Base-by-base conservation (phyloP, 2,888 invertebrate species). In the Polydrusus cervinus region DNA sequence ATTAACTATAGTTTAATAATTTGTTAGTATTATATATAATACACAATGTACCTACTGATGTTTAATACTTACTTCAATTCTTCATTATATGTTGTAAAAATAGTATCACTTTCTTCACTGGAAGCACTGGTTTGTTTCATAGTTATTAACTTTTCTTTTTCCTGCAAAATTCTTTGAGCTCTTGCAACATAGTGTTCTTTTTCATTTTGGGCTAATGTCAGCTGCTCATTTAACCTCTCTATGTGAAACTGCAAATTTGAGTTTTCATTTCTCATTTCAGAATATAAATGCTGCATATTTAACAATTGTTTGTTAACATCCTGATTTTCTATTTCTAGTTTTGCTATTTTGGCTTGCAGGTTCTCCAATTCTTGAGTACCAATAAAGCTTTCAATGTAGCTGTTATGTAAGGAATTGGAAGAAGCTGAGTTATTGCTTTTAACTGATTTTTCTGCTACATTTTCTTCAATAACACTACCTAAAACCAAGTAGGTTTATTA, bases 161-260 rank as follows among this genome's bases (percentile, higher is more conserved):
- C 92, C 85, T 92, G 92, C 9, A 95, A 86, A 74, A 94, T 94
- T 78, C 92, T 90, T 81, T 94, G 91, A 0, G 95, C 95, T 82
- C 95, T 93, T n/a, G 91, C 90, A 80, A 93, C 92, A 85, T 95
- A 95, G 69, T 93, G 93, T 69, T 92, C 90, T 81, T 94, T 89
- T 83, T 95, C 95, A 7, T 79, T 80, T 78, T 86, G 85, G 43
- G 86, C 83, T 53, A 78, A 76, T 40, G 76, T 65, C 53, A 84
- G 80, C 60, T 83, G 80, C 74, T 84, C 83, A 78, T 83, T 85
- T 14, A 82, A 79, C 66, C 84, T 80, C 62, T 86, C 85, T 30
- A 85, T 78, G 78, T 85, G 84, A 67, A 78, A 79, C 75, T 83
- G 83, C 55, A 86, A 78, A 79, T 83, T 85, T 8, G 78, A 62